Conservation (phyloP, 2,888 invertebrate species). For the Dusona sp. region DNA sequence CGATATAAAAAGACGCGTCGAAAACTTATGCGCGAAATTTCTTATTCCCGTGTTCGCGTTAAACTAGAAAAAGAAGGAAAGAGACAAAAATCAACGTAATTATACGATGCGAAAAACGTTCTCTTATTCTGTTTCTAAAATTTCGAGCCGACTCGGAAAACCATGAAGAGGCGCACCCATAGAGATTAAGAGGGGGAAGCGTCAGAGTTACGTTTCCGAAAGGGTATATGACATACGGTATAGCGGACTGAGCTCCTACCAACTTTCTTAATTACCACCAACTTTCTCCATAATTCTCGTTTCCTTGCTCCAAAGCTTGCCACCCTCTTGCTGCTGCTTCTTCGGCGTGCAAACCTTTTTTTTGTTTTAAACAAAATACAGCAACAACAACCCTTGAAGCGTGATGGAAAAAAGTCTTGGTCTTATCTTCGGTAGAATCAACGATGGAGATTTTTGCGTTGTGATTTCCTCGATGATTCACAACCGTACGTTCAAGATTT, state of each 20-base stretch:
- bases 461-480: background rate
- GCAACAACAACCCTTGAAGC: conserved; percentile 35
- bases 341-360: conserved; percentile 2
- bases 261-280: conserved; percentile 67
- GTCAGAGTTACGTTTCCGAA: conserved; percentile 45
- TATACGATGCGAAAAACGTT: background rate
- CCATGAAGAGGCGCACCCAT: background rate
- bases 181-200: background rate
- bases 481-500: background rate
- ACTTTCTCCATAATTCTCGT: conserved; percentile 65
- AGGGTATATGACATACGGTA: conserved; percentile 41
- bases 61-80: background rate
- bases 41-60: background rate
- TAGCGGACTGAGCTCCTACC: conserved; percentile 27
- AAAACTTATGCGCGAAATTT: background rate
- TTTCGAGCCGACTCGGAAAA: conserved; percentile 13
- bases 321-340: conserved; percentile 27
- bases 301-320: conserved; percentile 44
- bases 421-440: conserved; percentile 35
- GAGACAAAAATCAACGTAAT: background rate
- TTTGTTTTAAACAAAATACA: conserved; percentile 33
- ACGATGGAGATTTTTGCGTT: background rate
- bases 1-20: background rate
- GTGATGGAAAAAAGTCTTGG: background rate
- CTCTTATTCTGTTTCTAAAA: conserved; percentile 1